Evolutionary conservation across 1,140 invertebrate species (phyloP).

Genomic region (Calliopsis andreniformis): DNA sequence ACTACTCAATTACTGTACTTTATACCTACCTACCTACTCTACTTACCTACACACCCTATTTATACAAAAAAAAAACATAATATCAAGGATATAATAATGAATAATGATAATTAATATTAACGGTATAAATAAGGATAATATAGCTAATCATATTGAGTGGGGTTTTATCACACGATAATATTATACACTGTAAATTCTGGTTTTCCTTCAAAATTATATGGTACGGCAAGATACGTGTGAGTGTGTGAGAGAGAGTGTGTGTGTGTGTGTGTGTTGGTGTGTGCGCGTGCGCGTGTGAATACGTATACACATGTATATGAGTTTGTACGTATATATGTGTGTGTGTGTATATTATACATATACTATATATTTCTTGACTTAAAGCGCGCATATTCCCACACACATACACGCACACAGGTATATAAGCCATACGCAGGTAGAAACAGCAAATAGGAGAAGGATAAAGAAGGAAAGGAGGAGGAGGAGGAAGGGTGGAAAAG

Average conservation of each 20-base stretch:
- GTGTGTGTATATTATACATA: too few relatives aligned
- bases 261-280: too few relatives aligned
- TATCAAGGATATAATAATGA: conserved; percentile 80
- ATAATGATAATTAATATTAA: conserved; percentile 78
- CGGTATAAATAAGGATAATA: conserved; percentile 81
- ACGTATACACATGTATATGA: too few relatives aligned
- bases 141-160: conserved; percentile 82
- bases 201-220: conserved; percentile 71
- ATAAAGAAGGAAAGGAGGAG: conserved; percentile 32
- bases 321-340: too few relatives aligned
- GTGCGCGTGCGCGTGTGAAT: too few relatives aligned
- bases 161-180: conserved; percentile 81
- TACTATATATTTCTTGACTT: too few relatives aligned
- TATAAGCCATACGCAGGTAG: too few relatives aligned
- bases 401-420: too few relatives aligned
- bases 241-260: too few relatives aligned
- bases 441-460: too few relatives aligned
- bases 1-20: conserved; percentile 66
- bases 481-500: conserved; percentile 41
- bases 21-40: conserved; percentile 71
- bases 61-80: conserved; percentile 82
- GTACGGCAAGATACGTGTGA: too few relatives aligned
- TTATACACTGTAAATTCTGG: conserved; percentile 78
- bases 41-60: conserved; percentile 78
- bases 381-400: too few relatives aligned